These are phyloP conservation scores for Neostethus bicornis DNA, from an alignment of 2,797 vertebrate species.

Conservation along the genomic window DNA sequence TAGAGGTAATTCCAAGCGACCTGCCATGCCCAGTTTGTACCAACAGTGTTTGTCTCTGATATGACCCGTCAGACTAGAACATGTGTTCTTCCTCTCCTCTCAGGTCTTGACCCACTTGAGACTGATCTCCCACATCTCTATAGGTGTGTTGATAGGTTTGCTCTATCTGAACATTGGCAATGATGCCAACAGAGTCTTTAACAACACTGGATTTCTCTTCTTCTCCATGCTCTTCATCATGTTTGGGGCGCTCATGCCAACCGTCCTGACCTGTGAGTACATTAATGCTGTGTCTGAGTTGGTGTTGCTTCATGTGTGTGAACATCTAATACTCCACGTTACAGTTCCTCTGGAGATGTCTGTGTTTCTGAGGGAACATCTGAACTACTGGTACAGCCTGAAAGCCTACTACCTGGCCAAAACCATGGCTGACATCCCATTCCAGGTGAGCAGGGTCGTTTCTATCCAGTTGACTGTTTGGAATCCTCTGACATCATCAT, in stretches of 20 bases:
- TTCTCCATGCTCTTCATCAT: constrained; percentile 98
- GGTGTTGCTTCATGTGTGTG: neutral
- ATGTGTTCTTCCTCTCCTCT: neutral
- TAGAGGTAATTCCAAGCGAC: too few relatives aligned
- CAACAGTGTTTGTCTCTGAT: neutral
- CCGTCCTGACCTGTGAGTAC: constrained; percentile 91
- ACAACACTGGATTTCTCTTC: constrained; percentile 91
- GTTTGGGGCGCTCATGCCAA: constrained; percentile 94
- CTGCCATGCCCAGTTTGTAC: too few relatives aligned
- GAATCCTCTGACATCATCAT: too few relatives aligned
- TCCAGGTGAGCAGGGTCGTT: constrained; percentile 82
- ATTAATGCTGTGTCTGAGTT: neutral
- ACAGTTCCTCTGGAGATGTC: constrained; percentile 89
- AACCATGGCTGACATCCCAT: constrained; percentile 95
- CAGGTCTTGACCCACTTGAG: constrained; percentile 94
- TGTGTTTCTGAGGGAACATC: constrained; percentile 83
- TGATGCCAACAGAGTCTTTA: constrained; percentile 94
- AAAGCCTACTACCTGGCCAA: constrained; percentile 96
- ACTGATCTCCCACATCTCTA: constrained; percentile 90
- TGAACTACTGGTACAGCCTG: constrained; percentile 98
- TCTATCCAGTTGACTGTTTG: too few relatives aligned
- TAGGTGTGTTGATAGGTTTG: constrained; percentile 92
- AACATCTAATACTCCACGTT: constrained; percentile 4
- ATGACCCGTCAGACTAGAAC: neutral
- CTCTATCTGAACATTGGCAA: constrained; percentile 95